Percentiles rank a stretch among this genome's conserved stretches.
phyloP scores from a whole-genome alignment of 2,888 invertebrate species.

The Agrilus mali region DNA sequence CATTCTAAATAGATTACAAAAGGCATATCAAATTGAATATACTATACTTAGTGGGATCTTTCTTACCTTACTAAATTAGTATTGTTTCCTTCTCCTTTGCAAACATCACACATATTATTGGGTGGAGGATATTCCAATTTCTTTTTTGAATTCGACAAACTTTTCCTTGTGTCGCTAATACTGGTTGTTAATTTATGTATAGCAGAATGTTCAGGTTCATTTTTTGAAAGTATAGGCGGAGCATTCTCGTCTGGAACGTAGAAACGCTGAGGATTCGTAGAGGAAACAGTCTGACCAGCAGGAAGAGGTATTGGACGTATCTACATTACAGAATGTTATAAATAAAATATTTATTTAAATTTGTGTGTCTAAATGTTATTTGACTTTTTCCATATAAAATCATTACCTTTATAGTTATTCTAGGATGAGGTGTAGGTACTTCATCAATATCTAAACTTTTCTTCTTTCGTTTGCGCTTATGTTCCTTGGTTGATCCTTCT shows the following conservation, averaged over 20 bases:
- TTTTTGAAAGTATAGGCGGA: constrained; percentile 14
- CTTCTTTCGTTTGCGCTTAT: constrained; percentile 71
- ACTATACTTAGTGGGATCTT: not conserved
- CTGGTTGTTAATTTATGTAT: constrained; percentile 2
- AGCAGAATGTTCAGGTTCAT: not conserved
- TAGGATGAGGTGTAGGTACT: constrained; percentile 48
- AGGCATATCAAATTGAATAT: too few relatives aligned
- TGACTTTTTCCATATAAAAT: not conserved
- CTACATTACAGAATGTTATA: constrained; percentile 27
- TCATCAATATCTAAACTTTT: constrained; percentile 51
- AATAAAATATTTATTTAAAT: too few relatives aligned
- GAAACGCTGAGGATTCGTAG: constrained; percentile 64
- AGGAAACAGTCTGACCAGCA: constrained; percentile 51
- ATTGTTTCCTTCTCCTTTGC: constrained; percentile 45
- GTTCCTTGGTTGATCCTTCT: constrained; percentile 56
- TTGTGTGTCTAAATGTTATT: too few relatives aligned
- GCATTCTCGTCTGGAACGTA: constrained; percentile 57
- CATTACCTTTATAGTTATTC: constrained; percentile 67
- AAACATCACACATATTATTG: constrained; percentile 54
- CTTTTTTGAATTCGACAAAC: not conserved
- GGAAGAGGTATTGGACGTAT: constrained; percentile 69
- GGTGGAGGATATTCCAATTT: constrained; percentile 17
- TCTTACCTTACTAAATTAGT: constrained; percentile 55
- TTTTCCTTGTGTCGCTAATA: constrained; percentile 3
- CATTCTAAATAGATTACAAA: too few relatives aligned